Conservation (phyloP, 2,113 vertebrate genomes). For the Arizona elegans region DNA sequence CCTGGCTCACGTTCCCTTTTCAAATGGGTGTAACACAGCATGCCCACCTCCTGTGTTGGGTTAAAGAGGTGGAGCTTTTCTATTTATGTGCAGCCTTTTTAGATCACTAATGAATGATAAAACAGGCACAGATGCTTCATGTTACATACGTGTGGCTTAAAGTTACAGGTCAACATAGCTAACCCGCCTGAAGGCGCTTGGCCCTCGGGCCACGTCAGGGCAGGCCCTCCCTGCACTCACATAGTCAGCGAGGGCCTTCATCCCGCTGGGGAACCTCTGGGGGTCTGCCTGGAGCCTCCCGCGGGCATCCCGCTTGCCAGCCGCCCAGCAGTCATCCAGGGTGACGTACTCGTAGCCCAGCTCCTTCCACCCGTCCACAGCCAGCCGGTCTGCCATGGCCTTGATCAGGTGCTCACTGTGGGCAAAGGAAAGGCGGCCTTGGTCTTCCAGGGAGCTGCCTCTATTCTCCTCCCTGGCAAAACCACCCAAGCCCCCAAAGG, state of each 20-base stretch:
- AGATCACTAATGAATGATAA: background rate
- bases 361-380: constrained; percentile 44
- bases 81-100: background rate
- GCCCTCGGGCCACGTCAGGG: too few species aligned
- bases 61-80: background rate
- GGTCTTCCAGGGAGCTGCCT: background rate
- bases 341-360: constrained; percentile 53
- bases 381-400: constrained; percentile 47
- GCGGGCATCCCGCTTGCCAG: constrained; percentile 23
- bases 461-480: background rate
- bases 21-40: background rate
- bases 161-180: background rate
- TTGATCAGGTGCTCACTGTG: constrained; percentile 48
- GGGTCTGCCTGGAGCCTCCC: constrained; percentile 48
- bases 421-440: background rate
- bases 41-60: background rate
- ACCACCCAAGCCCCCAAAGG: background rate
- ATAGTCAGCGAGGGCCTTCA: constrained; percentile 54
- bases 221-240: constrained; percentile 26
- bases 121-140: background rate
- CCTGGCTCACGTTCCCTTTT: background rate
- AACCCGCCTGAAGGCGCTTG: background rate
- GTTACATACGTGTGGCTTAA: background rate
- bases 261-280: constrained; percentile 52
- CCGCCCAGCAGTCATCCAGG: constrained; percentile 57